These are phyloP conservation scores for Cephus spinipes DNA, from an alignment of 2,888 invertebrate species.

Conservation along the genomic window DNA sequence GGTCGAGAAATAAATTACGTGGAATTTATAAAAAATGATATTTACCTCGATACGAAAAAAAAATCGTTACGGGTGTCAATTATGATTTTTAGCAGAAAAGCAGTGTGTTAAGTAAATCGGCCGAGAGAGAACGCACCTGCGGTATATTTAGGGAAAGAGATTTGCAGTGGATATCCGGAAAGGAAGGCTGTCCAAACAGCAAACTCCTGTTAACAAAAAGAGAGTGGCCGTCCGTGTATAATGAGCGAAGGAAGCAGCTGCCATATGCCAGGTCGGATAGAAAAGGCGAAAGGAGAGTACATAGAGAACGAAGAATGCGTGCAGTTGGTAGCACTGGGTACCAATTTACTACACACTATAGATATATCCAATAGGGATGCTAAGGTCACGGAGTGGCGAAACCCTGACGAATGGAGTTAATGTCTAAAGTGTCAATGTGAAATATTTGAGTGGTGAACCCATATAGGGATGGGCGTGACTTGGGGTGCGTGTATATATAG, in stretches of 20 bases:
- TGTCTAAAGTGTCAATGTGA: constrained; percentile 58
- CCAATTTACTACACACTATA: background rate
- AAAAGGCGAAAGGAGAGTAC: background rate
- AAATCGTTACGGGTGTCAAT: background rate
- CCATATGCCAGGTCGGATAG: background rate
- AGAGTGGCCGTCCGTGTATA: constrained; percentile 19
- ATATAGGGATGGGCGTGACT: constrained; percentile 49
- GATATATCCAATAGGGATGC: background rate
- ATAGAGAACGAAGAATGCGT: background rate
- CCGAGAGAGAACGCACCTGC: constrained; percentile 23
- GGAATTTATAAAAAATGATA: background rate
- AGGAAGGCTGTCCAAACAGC: constrained; percentile 35
- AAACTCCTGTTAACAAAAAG: constrained; percentile 25
- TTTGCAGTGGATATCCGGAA: constrained; percentile 25
- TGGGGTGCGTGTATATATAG: constrained; percentile 7
- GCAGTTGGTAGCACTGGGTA: background rate
- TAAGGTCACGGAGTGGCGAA: constrained; percentile 30
- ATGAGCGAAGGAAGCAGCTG: constrained; percentile 7
- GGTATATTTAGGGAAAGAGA: background rate
- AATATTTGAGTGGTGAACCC: constrained; percentile 52
- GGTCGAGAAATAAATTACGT: too few species aligned
- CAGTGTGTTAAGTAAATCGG: constrained; percentile 3
- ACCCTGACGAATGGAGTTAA: constrained; percentile 58
- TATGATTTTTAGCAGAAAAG: background rate
- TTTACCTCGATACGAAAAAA: background rate